Evolutionary conservation across 2,888 invertebrate species (phyloP).

Genomic region (Boloria selene): DNA sequence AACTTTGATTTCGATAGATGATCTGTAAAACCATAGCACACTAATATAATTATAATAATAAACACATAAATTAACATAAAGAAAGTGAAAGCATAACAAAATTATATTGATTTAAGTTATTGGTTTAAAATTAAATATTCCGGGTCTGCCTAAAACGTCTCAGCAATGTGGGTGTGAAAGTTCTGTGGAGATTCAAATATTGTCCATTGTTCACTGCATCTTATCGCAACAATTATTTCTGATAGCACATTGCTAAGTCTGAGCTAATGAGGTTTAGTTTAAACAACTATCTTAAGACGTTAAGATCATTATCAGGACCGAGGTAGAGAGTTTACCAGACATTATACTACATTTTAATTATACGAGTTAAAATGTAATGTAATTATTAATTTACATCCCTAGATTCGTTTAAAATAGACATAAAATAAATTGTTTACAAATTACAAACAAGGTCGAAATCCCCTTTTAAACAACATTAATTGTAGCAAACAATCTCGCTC

Average conservation of each 20-base stretch:
- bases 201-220: background rate
- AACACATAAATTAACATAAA: constrained; percentile 16
- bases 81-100: constrained; percentile 29
- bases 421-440: too few species aligned
- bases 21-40: background rate
- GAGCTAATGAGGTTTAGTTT: constrained; percentile 23
- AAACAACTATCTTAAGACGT: constrained; percentile 17
- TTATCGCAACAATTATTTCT: constrained; percentile 1
- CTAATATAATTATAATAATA: constrained; percentile 12
- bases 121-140: constrained; percentile 18
- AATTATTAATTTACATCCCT: background rate
- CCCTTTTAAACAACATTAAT: too few species aligned
- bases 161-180: constrained; percentile 19
- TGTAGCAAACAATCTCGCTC: too few species aligned
- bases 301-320: constrained; percentile 19
- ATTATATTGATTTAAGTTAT: constrained; percentile 22
- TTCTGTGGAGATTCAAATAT: constrained; percentile 8
- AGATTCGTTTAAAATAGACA: too few species aligned
- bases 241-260: background rate
- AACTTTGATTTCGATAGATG: background rate
- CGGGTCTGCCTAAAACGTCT: background rate
- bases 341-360: constrained; percentile 6
- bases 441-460: too few species aligned
- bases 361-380: constrained; percentile 2
- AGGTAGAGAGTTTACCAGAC: constrained; percentile 1